phyloP scores from a whole-genome alignment of 2,888 invertebrate species.

The Epiblema foenella region DNA sequence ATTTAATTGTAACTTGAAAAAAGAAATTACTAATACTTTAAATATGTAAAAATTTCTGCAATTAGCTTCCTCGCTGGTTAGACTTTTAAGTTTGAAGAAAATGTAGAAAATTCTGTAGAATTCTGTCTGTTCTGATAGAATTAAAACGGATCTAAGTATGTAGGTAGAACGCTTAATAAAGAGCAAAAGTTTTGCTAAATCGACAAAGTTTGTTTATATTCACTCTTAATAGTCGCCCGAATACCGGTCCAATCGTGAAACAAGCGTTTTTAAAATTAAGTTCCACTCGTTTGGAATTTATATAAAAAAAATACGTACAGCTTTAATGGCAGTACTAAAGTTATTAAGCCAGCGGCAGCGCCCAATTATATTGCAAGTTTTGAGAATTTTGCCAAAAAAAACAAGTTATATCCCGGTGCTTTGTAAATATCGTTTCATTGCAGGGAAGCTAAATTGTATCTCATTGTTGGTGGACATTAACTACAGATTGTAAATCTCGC shows the following conservation, averaged over 20 bases:
- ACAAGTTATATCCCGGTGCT: constrained; percentile 66
- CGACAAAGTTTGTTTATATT: neutral
- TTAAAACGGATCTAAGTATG: neutral
- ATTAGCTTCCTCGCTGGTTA: too few relatives aligned
- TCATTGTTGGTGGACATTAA: constrained; percentile 77
- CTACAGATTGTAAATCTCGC: constrained; percentile 77
- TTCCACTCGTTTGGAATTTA: constrained; percentile 38
- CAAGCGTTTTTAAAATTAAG: constrained; percentile 39
- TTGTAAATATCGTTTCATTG: constrained; percentile 72
- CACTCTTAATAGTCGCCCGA: constrained; percentile 7
- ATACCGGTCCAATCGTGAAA: constrained; percentile 24
- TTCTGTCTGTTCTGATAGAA: neutral
- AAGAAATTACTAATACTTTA: too few relatives aligned
- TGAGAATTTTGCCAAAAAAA: constrained; percentile 71
- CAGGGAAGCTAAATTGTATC: constrained; percentile 76
- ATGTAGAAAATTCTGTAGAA: too few relatives aligned
- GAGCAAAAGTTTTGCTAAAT: neutral
- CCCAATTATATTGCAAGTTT: constrained; percentile 64
- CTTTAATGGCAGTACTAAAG: constrained; percentile 71
- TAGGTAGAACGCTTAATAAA: too few relatives aligned
- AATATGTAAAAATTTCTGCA: too few relatives aligned
- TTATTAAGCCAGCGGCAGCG: constrained; percentile 71
- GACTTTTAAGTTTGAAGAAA: too few relatives aligned
- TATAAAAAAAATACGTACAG: constrained; percentile 65
- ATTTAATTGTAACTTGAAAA: too few relatives aligned